Evolutionary conservation across 2,888 invertebrate species (phyloP).

Genomic region (Philereme vetulata): DNA sequence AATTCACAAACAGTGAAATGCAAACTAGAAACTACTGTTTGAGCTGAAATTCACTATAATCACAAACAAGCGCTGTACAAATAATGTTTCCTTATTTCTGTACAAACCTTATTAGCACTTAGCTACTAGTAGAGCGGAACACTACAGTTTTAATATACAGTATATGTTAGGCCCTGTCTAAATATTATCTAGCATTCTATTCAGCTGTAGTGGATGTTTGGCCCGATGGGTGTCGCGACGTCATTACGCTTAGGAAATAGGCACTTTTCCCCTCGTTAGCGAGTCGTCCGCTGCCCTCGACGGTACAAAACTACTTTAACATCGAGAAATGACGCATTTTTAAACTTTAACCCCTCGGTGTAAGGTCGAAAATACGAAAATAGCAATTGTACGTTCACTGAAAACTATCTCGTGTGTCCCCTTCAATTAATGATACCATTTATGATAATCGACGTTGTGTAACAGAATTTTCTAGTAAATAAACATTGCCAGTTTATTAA

Average conservation of each 20-base stretch:
- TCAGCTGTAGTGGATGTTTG: conserved; percentile 45
- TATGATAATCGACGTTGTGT: conserved; percentile 29
- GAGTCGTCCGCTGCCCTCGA: conserved; percentile 64
- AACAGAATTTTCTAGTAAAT: conserved; percentile 23
- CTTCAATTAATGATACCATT: conserved; percentile 49
- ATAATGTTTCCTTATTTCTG: conserved; percentile 32
- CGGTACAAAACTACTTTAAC: conserved; percentile 47
- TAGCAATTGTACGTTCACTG: conserved; percentile 36
- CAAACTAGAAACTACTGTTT: conserved; percentile 9
- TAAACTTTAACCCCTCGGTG: conserved; percentile 24
- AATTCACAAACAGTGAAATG: background rate
- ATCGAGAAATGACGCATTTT: conserved; percentile 24
- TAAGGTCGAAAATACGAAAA: conserved; percentile 21
- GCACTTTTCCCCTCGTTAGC: conserved; percentile 83
- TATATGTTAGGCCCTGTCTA: conserved; percentile 39
- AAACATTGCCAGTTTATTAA: conserved; percentile 13
- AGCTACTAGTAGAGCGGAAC: conserved; percentile 9
- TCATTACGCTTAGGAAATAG: conserved; percentile 82
- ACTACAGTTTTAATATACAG: conserved; percentile 12
- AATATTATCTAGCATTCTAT: conserved; percentile 53
- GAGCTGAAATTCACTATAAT: conserved; percentile 7
- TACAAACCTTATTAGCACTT: conserved; percentile 36
- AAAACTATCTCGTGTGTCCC: conserved; percentile 46
- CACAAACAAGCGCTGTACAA: conserved; percentile 25
- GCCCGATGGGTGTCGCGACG: conserved; percentile 66